Evolutionary conservation across 2,888 invertebrate genomes (phyloP).

Genomic region (Drymonia ruficornis): DNA sequence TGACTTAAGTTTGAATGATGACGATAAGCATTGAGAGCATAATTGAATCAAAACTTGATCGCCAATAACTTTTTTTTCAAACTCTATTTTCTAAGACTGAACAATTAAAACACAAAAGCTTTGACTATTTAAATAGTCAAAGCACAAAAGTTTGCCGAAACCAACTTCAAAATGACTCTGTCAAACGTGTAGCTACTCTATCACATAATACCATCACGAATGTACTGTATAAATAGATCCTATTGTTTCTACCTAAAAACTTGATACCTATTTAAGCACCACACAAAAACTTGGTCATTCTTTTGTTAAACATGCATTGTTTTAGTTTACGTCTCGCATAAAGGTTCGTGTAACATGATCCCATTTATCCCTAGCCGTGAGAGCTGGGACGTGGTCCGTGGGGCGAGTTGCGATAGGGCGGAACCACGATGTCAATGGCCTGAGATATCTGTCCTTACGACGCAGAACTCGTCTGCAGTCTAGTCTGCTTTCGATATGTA

Average conservation of each 20-base stretch:
- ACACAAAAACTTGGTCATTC: constrained; percentile 46
- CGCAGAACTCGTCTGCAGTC: not conserved
- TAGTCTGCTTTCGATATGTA: not conserved
- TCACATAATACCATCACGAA: constrained; percentile 16
- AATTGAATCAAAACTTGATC: too few relatives aligned
- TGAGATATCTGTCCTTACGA: not conserved
- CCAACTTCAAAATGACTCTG: too few relatives aligned
- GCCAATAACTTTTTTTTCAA: too few relatives aligned
- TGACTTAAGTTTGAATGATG: too few relatives aligned
- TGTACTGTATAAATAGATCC: constrained; percentile 29
- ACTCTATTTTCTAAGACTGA: too few relatives aligned
- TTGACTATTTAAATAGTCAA: too few relatives aligned
- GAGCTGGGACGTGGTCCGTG: constrained; percentile 37
- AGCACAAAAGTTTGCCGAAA: too few relatives aligned
- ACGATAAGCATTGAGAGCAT: too few relatives aligned
- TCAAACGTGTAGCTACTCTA: constrained; percentile 8
- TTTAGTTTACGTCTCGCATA: constrained; percentile 46
- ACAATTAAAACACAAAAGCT: too few relatives aligned
- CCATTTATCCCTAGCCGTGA: constrained; percentile 39
- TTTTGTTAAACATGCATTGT: constrained; percentile 41
- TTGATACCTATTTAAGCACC: constrained; percentile 17
- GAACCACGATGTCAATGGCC: constrained; percentile 39
- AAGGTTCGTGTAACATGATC: constrained; percentile 47
- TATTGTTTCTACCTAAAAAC: constrained; percentile 34
- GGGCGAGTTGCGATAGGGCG: constrained; percentile 25